A percentile compares a stretch with the other conserved stretches of the same genome.
Conservation (phyloP, 2,113 vertebrate genomes). For the Cairina moschata region DNA sequence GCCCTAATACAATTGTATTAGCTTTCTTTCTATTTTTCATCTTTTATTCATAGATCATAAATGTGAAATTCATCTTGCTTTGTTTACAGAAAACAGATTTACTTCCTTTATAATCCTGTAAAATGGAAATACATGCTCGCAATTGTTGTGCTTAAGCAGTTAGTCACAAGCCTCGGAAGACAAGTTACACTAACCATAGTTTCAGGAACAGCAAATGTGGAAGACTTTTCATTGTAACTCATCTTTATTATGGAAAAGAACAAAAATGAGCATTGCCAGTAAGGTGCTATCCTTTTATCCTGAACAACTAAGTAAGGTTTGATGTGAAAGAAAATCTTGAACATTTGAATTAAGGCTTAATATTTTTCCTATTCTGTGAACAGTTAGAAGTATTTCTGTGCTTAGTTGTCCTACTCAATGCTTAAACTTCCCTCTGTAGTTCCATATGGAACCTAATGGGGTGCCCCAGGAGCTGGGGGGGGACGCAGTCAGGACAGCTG, state of each 20-base stretch:
- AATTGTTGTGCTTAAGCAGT: constrained; percentile 22
- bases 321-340: neutral
- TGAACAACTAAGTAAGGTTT: neutral
- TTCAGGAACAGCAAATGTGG: neutral
- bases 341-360: neutral
- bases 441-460: neutral
- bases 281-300: neutral
- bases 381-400: neutral
- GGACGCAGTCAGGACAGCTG: too few relatives aligned
- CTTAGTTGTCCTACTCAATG: neutral
- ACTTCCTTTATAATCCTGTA: constrained; percentile 35
- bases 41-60: constrained; percentile 14
- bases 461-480: too few relatives aligned
- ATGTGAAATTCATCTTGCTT: constrained; percentile 17
- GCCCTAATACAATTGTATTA: neutral
- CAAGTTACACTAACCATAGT: neutral
- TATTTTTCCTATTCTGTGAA: neutral
- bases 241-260: constrained; percentile 6
- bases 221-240: constrained; percentile 26
- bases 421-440: neutral
- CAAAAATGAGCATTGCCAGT: neutral
- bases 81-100: constrained; percentile 44
- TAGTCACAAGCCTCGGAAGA: constrained; percentile 46
- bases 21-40: neutral
- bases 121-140: constrained; percentile 31